These are phyloP conservation scores for Amia ocellicauda DNA, from an alignment of 2,113 vertebrate species.

Conservation along the genomic window DNA sequence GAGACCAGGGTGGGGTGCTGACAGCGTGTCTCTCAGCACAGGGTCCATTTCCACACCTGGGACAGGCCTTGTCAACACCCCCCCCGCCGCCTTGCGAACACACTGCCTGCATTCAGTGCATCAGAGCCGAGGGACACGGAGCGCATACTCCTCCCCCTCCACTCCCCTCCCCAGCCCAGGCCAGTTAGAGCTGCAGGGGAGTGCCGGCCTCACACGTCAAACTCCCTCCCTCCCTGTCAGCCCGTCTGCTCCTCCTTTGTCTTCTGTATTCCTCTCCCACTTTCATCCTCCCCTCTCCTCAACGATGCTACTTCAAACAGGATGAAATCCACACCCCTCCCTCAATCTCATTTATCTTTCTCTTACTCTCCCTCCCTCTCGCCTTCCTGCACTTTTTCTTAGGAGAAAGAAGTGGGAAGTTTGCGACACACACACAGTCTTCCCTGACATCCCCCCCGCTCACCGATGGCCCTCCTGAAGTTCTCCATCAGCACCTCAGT, in stretches of 20 bases:
- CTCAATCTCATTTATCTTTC: constrained; percentile 36
- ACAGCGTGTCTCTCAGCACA: constrained; percentile 60
- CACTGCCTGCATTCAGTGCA: no score
- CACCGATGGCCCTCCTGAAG: constrained; percentile 95
- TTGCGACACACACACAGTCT: not conserved
- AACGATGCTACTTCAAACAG: no score
- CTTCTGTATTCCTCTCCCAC: no score
- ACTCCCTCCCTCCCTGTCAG: no score
- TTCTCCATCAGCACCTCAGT: constrained; percentile 99
- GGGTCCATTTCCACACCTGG: constrained; percentile 73
- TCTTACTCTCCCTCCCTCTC: constrained; percentile 46
- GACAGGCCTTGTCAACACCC: constrained; percentile 83
- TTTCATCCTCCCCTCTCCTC: constrained; percentile 50
- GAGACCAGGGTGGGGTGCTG: constrained; percentile 34
- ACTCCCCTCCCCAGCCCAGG: no score
- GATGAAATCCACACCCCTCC: no score
- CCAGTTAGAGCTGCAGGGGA: no score
- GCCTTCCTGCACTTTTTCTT: constrained; percentile 26
- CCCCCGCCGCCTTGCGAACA: no score
- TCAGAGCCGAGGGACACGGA: no score
- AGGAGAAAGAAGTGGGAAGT: not conserved
- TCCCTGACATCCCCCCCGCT: constrained; percentile 40
- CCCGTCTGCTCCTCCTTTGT: no score
- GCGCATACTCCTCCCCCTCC: constrained; percentile 12
- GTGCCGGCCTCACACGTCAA: no score